Conservation (phyloP, 2,888 invertebrate species). For the Drosophila sordidapex region DNA sequence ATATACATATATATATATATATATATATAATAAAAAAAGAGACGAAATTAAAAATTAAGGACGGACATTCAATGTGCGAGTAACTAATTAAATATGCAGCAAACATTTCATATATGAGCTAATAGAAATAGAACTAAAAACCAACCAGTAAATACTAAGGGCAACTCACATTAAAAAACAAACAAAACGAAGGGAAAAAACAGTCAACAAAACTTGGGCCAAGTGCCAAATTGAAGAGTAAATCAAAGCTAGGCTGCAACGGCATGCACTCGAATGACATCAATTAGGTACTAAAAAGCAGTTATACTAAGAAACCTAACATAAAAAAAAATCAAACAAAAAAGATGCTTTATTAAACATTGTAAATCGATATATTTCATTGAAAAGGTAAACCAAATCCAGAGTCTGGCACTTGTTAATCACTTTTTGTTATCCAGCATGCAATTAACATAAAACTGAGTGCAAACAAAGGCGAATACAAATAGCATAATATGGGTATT, state of each 20-base stretch:
- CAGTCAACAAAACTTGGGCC: conserved; percentile 7
- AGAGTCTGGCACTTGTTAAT: conserved; percentile 59
- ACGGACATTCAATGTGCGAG: conserved; percentile 34
- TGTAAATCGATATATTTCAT: conserved; percentile 55
- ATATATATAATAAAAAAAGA: background rate
- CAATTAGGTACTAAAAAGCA: conserved; percentile 13
- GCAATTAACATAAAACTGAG: conserved; percentile 59
- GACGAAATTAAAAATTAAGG: background rate
- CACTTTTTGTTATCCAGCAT: conserved; percentile 69
- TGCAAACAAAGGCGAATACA: conserved; percentile 37
- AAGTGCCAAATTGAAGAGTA: conserved; percentile 29
- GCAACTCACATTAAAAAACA: conserved; percentile 1
- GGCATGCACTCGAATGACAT: conserved; percentile 27
- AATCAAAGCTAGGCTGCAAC: conserved; percentile 14
- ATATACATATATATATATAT: background rate
- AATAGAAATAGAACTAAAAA: conserved; percentile 51
- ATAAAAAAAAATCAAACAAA: background rate
- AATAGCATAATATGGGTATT: conserved; percentile 27
- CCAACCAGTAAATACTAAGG: conserved; percentile 11
- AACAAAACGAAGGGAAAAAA: background rate
- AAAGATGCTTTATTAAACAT: conserved; percentile 49
- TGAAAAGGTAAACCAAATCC: conserved; percentile 42
- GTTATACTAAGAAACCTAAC: conserved; percentile 1
- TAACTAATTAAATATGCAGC: conserved; percentile 46
- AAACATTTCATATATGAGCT: conserved; percentile 60